Evolutionary conservation across 2,888 invertebrate species (phyloP).

Genomic region (Drosophila limbata): DNA sequence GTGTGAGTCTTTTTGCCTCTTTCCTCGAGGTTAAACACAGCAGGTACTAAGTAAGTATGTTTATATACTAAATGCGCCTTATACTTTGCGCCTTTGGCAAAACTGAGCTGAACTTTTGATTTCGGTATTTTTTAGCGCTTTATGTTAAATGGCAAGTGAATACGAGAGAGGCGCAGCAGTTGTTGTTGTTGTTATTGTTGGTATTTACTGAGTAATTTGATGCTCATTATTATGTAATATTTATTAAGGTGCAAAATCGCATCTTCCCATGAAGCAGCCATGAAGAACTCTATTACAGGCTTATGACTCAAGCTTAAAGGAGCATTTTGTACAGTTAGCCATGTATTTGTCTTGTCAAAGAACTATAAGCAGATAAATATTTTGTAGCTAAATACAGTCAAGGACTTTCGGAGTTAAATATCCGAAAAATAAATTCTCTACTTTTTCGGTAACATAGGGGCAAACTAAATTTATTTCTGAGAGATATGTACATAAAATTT

Average conservation of each 20-base stretch:
- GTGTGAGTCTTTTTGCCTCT: slow-evolving; percentile 33
- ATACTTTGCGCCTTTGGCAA: slow-evolving; percentile 43
- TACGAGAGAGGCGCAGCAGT: slow-evolving; percentile 12
- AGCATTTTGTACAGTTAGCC: not conserved
- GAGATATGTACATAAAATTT: no score
- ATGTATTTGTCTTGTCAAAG: not conserved
- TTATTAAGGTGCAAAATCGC: slow-evolving; percentile 20
- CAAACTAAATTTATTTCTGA: no score
- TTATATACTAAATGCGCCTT: slow-evolving; percentile 30
- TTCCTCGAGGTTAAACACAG: slow-evolving; percentile 56
- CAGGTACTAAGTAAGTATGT: slow-evolving; percentile 29
- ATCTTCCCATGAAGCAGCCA: slow-evolving; percentile 16
- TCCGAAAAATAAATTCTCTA: no score
- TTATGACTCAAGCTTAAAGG: not conserved
- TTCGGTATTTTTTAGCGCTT: slow-evolving; percentile 25
- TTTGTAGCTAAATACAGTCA: no score
- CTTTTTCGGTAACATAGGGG: no score
- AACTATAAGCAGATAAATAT: no score
- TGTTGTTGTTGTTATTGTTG: slow-evolving; percentile 25
- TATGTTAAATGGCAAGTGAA: slow-evolving; percentile 52
- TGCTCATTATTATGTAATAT: slow-evolving; percentile 22
- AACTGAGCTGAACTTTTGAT: slow-evolving; percentile 54
- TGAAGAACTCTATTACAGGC: slow-evolving; percentile 11
- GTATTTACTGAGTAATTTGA: slow-evolving; percentile 26
- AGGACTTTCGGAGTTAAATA: no score